Percentiles rank a stretch among this genome's conserved stretches.
Evolutionary conservation across 2,888 invertebrate genomes (phyloP).

Genomic region (Aleiodes testaceus): DNA sequence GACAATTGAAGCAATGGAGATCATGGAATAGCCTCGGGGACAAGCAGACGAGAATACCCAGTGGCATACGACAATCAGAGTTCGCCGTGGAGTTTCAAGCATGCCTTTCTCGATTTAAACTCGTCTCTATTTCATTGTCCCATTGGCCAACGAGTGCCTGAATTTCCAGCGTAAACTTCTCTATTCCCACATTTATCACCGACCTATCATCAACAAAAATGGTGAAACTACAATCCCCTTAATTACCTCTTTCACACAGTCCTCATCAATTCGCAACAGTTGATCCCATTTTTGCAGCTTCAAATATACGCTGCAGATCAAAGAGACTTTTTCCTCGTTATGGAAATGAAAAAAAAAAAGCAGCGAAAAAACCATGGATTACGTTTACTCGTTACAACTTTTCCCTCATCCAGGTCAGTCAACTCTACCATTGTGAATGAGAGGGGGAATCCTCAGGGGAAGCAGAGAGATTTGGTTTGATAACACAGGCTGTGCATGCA

Average conservation of each 20-base stretch:
- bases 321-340: not conserved
- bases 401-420: not conserved
- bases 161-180: no score
- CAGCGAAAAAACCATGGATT: conserved; percentile 14
- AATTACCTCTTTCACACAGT: not conserved
- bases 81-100: conserved; percentile 60
- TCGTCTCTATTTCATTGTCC: conserved; percentile 39
- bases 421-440: not conserved
- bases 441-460: not conserved
- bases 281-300: not conserved
- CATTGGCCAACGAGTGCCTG: conserved; percentile 24
- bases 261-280: not conserved
- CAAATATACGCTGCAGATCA: not conserved
- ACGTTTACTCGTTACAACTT: conserved; percentile 11
- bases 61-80: conserved; percentile 63
- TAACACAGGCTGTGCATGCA: not conserved
- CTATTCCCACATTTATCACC: no score
- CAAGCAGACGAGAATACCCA: conserved; percentile 42
- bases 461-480: not conserved
- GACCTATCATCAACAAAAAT: no score
- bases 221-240: not conserved
- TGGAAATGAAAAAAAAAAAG: not conserved
- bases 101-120: conserved; percentile 27
- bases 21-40: conserved; percentile 32
- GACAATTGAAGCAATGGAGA: not conserved